Percentiles rank a stretch among this genome's conserved stretches.
Evolutionary conservation across 2,888 invertebrate species (phyloP).

Genomic region (Steinernema carpocapsae): DNA sequence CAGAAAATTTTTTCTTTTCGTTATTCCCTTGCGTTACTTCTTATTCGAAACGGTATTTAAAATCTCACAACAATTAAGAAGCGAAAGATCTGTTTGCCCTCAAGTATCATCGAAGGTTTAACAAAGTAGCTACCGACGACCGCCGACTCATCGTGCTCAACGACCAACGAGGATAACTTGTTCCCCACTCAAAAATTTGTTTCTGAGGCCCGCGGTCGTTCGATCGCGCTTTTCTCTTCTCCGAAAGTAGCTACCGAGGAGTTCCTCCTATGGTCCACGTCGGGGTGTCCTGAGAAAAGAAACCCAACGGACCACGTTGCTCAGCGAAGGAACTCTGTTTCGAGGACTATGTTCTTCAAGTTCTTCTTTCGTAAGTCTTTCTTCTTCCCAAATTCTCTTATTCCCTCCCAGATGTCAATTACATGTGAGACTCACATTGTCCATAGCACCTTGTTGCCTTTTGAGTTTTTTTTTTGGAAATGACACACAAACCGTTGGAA

Average conservation of each 20-base stretch:
- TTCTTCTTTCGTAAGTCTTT: constrained; percentile 25
- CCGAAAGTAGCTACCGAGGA: background rate
- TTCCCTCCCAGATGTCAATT: too few species aligned
- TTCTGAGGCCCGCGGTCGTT: background rate
- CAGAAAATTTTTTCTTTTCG: too few species aligned
- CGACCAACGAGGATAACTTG: constrained; percentile 3
- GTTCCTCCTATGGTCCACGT: background rate
- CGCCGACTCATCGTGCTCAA: background rate
- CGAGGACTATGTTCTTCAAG: constrained; percentile 9
- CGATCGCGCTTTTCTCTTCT: background rate
- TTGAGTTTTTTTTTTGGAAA: background rate
- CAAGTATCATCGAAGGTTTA: background rate
- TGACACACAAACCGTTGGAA: background rate
- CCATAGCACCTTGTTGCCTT: background rate
- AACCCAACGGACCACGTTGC: too few species aligned
- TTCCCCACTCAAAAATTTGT: constrained; percentile 27
- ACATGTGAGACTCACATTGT: background rate
- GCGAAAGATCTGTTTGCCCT: background rate
- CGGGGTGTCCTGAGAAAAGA: too few species aligned
- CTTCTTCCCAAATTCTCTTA: too few species aligned
- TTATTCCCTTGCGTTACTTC: too few species aligned
- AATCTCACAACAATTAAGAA: background rate
- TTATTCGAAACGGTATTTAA: too few species aligned
- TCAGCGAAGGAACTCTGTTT: too few species aligned
- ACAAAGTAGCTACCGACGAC: too few species aligned